Evolutionary conservation across 2,888 invertebrate genomes (phyloP).

Genomic region (Uloborus plumipes): DNA sequence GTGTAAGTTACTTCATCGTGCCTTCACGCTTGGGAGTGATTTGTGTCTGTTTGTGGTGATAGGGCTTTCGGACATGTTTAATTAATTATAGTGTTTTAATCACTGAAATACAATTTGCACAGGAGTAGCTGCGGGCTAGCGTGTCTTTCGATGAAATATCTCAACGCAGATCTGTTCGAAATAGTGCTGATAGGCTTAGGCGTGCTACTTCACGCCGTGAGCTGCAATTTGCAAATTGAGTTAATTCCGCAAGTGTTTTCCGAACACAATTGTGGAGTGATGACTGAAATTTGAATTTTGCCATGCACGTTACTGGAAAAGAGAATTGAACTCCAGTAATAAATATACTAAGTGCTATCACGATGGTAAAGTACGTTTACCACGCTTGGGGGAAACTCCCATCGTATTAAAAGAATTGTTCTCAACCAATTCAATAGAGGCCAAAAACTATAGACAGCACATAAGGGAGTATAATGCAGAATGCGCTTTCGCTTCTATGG

Average conservation of each 20-base stretch:
- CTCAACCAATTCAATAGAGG: background rate
- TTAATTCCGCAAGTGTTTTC: background rate
- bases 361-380: background rate
- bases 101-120: too few relatives aligned
- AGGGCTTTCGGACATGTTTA: too few relatives aligned
- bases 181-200: too few relatives aligned
- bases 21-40: too few relatives aligned
- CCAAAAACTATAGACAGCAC: constrained; percentile 10
- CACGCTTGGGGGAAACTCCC: background rate
- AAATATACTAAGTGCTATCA: constrained; percentile 1
- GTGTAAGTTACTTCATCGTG: too few relatives aligned
- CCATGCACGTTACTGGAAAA: background rate
- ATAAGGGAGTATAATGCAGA: constrained; percentile 1
- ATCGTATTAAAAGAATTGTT: background rate
- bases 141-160: too few relatives aligned
- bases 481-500: constrained; percentile 52
- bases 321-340: background rate
- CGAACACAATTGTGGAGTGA: constrained; percentile 1
- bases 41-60: too few relatives aligned
- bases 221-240: background rate
- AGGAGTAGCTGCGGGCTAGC: too few relatives aligned
- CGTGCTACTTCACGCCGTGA: background rate
- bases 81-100: too few relatives aligned
- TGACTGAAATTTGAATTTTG: constrained; percentile 15
- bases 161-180: too few relatives aligned